These are phyloP conservation scores for Trichopoda pennipes DNA, from an alignment of 2,888 invertebrate genomes.

Conservation along the genomic window DNA sequence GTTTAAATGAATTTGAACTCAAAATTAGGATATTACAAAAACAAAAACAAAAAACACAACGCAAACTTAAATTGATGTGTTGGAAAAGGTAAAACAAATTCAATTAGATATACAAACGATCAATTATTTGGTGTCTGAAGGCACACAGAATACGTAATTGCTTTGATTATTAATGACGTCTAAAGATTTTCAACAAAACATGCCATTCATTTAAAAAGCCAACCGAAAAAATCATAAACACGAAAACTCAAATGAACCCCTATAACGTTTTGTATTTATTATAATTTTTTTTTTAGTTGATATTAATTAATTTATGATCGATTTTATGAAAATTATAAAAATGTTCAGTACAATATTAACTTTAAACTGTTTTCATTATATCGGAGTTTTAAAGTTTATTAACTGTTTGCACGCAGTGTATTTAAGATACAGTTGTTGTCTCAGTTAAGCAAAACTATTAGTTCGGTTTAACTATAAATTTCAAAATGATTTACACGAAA, in stretches of 20 bases:
- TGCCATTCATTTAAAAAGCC: constrained; percentile 23
- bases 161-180: constrained; percentile 52
- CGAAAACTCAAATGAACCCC: constrained; percentile 11
- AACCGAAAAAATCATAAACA: constrained; percentile 4
- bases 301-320: constrained; percentile 47
- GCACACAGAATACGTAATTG: constrained; percentile 18
- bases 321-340: constrained; percentile 51
- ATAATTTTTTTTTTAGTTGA: neutral
- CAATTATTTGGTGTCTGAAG: constrained; percentile 56
- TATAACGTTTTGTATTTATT: constrained; percentile 7
- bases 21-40: constrained; percentile 3
- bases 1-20: constrained; percentile 49
- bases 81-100: constrained; percentile 59
- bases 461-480: constrained; percentile 61
- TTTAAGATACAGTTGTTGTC: constrained; percentile 62
- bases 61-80: constrained; percentile 32
- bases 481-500: constrained; percentile 66
- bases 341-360: constrained; percentile 40
- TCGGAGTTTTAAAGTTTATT: constrained; percentile 42
- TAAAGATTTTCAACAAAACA: constrained; percentile 13
- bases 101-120: constrained; percentile 63
- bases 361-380: constrained; percentile 42
- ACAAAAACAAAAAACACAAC: neutral
- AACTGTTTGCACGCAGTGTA: constrained; percentile 56
- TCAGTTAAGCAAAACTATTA: constrained; percentile 52